Evolutionary conservation across 2,888 invertebrate genomes (phyloP).

Genomic region (Eupithecia insigniata): DNA sequence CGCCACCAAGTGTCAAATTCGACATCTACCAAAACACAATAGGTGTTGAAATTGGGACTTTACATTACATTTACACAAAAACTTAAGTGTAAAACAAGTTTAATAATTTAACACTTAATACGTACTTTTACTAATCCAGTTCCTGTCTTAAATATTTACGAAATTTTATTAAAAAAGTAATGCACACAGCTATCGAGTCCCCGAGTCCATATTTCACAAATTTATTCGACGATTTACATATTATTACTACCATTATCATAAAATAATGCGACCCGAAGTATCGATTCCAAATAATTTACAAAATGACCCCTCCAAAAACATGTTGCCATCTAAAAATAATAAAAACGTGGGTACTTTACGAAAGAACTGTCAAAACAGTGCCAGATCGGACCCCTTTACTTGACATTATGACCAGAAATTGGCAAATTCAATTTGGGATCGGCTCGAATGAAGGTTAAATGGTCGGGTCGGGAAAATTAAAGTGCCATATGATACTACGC

Average conservation of each 20-base stretch:
- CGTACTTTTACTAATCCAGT: background rate
- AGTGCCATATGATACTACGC: slow-evolving; percentile 38
- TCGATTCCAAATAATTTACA: slow-evolving; percentile 25
- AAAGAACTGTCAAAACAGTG: slow-evolving; percentile 39
- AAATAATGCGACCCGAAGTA: slow-evolving; percentile 31
- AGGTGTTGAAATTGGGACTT: slow-evolving; percentile 4
- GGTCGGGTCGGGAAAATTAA: slow-evolving; percentile 43
- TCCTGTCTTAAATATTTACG: background rate
- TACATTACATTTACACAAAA: background rate
- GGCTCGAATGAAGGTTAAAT: slow-evolving; percentile 41
- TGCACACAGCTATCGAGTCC: slow-evolving; percentile 9
- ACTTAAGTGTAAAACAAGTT: background rate
- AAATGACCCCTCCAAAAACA: slow-evolving; percentile 39
- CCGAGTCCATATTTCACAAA: slow-evolving; percentile 15
- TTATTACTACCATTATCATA: slow-evolving; percentile 29
- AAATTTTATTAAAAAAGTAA: slow-evolving; percentile 3
- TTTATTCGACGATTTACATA: slow-evolving; percentile 30
- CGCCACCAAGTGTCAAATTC: slow-evolving; percentile 1
- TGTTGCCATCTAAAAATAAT: slow-evolving; percentile 44
- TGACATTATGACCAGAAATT: slow-evolving; percentile 39
- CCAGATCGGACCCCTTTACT: slow-evolving; percentile 39
- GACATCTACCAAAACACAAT: background rate
- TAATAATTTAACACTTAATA: background rate
- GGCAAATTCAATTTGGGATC: slow-evolving; percentile 47
- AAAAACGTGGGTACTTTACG: slow-evolving; percentile 39